Base-by-base conservation (phyloP, 2,888 invertebrate species). In the Watsonalla cultraria region DNA sequence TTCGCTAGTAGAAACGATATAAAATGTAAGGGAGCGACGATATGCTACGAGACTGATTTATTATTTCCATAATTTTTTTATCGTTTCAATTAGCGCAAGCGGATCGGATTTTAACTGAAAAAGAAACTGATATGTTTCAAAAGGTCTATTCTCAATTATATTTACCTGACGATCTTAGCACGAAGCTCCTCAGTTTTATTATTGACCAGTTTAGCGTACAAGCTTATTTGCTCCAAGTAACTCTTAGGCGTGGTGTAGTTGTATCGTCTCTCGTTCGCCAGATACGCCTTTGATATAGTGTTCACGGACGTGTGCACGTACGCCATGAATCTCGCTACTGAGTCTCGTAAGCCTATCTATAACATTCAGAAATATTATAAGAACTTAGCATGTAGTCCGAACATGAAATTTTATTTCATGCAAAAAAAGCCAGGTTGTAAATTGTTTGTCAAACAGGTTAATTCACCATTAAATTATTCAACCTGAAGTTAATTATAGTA, bases 161-260 rank as follows among this genome's bases (percentile, higher is more conserved):
- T 24, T 52, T 70, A 90, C 91, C 96, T 93, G 15, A 93, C 92
- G 53, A 98, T 97, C 78, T 97, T 96, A 11, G 94, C 95, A 57
- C 94, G 94, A n/a, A 99, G 91, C 71, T 98, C 97, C n/a, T 92
- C 87, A 53, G 95, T 94, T 85, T 98, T 98, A 61, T 94, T 93
- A 61, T 94, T 94, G 7, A 99, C 92, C 15, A 99, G 86, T 81
- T 97, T 98, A 1, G 95, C 93, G 78, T 98, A 99, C 47, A 99
- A 90, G 72, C 96, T 96, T 57, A 99, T 98, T 90, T 98, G 98
- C 78, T 99, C 99, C 52, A 99, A 90, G 86, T 97, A 99, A 61
- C 98, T 98, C 84, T 99, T 99, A 0, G 99, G 99, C 6, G 99
- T 99, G 0, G 99, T 99, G 78, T 99, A 99, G 84, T 99, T 99